phyloP scores from a whole-genome alignment of 2,888 invertebrate species.

The Micropterix aruncella region DNA sequence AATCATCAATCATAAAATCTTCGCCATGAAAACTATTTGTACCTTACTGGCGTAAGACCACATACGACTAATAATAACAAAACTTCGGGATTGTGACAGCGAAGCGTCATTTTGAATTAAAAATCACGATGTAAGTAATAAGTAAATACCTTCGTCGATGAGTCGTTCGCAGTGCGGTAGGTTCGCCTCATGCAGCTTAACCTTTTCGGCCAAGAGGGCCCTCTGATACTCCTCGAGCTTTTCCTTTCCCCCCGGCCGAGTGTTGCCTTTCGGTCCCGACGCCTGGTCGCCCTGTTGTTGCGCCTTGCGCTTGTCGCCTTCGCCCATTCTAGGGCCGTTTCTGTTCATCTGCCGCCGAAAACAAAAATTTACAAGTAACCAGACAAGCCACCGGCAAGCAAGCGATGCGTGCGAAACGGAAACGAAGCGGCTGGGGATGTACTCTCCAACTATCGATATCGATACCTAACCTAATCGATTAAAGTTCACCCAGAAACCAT shows the following conservation, averaged over 20 bases:
- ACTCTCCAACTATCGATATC: no score
- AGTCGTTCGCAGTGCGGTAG: slow-evolving; percentile 56
- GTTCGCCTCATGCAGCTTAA: slow-evolving; percentile 48
- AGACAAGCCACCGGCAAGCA: slow-evolving; percentile 11
- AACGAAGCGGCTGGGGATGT: slow-evolving; percentile 21
- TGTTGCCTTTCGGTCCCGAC: slow-evolving; percentile 36
- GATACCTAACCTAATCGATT: no score
- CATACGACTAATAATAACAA: slow-evolving; percentile 1
- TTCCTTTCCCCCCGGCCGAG: slow-evolving; percentile 42
- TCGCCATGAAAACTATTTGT: no score
- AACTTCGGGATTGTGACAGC: slow-evolving; percentile 1
- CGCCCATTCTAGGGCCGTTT: slow-evolving; percentile 31
- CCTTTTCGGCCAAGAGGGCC: slow-evolving; percentile 58
- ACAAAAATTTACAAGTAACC: slow-evolving; percentile 1
- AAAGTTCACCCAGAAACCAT: no score
- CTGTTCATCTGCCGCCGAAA: slow-evolving; percentile 14
- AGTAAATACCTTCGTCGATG: slow-evolving; percentile 53
- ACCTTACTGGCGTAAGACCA: no score
- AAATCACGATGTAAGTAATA: background rate
- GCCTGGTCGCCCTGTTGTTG: slow-evolving; percentile 18
- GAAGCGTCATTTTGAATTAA: background rate
- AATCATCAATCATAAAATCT: no score
- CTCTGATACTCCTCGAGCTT: slow-evolving; percentile 68
- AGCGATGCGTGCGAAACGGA: slow-evolving; percentile 17
- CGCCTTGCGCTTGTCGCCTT: slow-evolving; percentile 34